Evolutionary conservation across 2,888 invertebrate genomes (phyloP).

Genomic region (Pecten maximus): DNA sequence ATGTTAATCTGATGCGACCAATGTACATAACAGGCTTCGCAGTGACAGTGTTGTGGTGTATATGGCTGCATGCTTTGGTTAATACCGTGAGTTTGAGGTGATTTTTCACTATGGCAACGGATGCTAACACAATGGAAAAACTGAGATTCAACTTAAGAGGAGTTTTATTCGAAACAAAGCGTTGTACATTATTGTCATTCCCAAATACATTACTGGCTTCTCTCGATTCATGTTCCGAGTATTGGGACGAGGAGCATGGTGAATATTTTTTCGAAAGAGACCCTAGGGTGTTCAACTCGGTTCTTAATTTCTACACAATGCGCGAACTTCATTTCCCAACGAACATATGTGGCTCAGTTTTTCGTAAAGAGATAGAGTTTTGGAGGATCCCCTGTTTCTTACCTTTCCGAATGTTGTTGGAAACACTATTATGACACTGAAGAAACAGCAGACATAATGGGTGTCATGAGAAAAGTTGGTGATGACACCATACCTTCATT

Average conservation of each 20-base stretch:
- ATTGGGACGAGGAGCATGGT: conserved; percentile 41
- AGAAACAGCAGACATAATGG: conserved; percentile 46
- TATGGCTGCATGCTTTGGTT: too few species aligned
- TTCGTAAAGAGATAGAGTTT: conserved; percentile 53
- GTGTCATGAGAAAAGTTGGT: not conserved
- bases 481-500: not conserved
- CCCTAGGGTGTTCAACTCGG: conserved; percentile 52
- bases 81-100: not conserved
- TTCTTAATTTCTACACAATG: conserved; percentile 53
- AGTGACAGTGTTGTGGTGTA: too few species aligned
- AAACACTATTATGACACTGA: conserved; percentile 45
- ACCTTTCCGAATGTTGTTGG: conserved; percentile 56
- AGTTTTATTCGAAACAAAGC: conserved; percentile 38
- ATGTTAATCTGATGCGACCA: too few species aligned
- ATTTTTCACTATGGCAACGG: not conserved
- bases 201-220: conserved; percentile 45
- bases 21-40: too few species aligned
- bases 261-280: conserved; percentile 58
- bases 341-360: conserved; percentile 51
- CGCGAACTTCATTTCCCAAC: conserved; percentile 55
- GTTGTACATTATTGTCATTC: conserved; percentile 12
- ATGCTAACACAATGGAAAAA: not conserved
- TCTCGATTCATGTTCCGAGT: conserved; percentile 37
- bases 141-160: conserved; percentile 45
- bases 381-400: conserved; percentile 52